Base-by-base conservation (phyloP, 2,888 invertebrate genomes). In the Bellardia bayeri region DNA sequence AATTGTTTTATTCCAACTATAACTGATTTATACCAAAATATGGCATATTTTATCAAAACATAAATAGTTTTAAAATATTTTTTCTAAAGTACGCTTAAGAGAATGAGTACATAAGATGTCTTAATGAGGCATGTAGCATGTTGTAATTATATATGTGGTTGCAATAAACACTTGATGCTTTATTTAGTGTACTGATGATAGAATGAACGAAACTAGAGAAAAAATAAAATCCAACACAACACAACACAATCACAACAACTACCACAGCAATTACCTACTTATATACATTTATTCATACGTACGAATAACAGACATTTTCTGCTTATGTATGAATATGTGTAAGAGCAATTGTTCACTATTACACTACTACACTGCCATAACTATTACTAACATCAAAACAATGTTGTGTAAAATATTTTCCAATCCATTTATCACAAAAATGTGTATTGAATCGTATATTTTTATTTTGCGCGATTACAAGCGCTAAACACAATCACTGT, bases 361-460 rank as follows among this genome's bases (percentile, higher is more conserved):
- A 75, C 54, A 66, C 56, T 61, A 33, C 5, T 49, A 33, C 58
- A 37, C 63, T 49, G 63, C 45, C 37, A 45, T 40, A 3, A 64
- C n/a, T 40, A 40, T 42, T 49, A 58, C 42, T 40, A 66, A 42
- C 66, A 45, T 11, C n/a, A 75, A 54, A 61, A 72, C 30, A 72
- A 81, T 42, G 75, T 33, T 51, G 74, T 76, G 71, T 33, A 45
- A 82, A 89, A 89, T 82, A 88, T 88, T 88, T 88, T 89, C 89
- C 89, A 88, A 89, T 88, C 88, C 89, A 89, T 88, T 89, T 83
- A 86, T 83, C 87, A 86, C 81, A 86, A 89, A 88, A 90, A 88
- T 88, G 89, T 90, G 86, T 89, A 89, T 86, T 89, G 89, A 89
- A 89, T 89, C 87, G 89, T 82, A 87, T 76, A 89, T 88, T 89